Evolutionary conservation across 2,888 invertebrate genomes (phyloP), one percentile per base, ranked within the genome.

Genomic region (Vanessa cardui): DNA sequence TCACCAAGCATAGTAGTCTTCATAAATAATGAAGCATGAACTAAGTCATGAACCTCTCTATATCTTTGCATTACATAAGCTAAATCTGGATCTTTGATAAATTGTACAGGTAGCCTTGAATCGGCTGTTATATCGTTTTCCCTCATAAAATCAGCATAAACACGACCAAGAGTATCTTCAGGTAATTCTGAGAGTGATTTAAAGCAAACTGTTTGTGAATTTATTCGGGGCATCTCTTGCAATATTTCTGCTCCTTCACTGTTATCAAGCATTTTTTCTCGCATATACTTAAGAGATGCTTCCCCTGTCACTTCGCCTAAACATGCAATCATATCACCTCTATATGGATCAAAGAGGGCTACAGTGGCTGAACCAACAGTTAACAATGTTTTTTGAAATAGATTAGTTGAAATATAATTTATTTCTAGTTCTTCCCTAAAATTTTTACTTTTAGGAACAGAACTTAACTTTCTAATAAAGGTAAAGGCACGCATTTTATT

Each of bases 61-160:
- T 99, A 99, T 64, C 99, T 94, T 86, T 98, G 98, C 96, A 99
- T 98, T 58, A 99, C 96, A 89, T 99, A 99, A 6, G 98, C 98
- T 76, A 98, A 88, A 73, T 98, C 96, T 1, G 95, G 90, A 85
- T 99, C 97, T 74, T 97, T 95, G 59, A 99, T 95, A 89, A 99
- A 99, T 78, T 97, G 96, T 0, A 99, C 99, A 18, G 96, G 95
- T 74, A 96, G 93, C 72, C 99, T 94, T 45, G 97, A 96, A 92
- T 99, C 99, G 0, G 99, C 99, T 6, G 97, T 97, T 1, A 99
- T 98, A 76, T 96, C 95, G 90, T 99, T 97, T 70, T 94, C 94
- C 68, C 93, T 93, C 78, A 99, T 94, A 87, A 99, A 99, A 76
- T 96, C 94, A 69, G 95, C 94, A 87, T 99, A 99, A 6, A 95